Percentiles rank a stretch among this genome's conserved stretches.
Conservation (phyloP, 2,113 vertebrate genomes). For the Scartelaos histophorus region DNA sequence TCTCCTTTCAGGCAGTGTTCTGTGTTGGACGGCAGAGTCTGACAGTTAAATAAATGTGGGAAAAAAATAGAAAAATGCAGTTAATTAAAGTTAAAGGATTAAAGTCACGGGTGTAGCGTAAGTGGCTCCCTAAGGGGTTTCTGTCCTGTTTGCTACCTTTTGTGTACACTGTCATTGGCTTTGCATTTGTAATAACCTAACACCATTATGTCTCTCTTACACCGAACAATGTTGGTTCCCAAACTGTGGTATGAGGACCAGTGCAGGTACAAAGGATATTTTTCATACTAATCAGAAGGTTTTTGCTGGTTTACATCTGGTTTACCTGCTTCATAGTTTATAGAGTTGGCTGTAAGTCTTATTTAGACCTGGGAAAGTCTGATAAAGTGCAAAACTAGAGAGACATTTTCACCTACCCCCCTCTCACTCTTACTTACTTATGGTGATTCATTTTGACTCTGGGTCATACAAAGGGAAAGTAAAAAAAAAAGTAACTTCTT, state of each 20-base stretch:
- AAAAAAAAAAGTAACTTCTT: too few relatives aligned
- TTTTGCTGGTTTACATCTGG: neutral
- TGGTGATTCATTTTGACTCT: too few relatives aligned
- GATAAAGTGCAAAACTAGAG: too few relatives aligned
- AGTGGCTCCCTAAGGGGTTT: slow-evolving; percentile 46
- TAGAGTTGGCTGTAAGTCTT: neutral
- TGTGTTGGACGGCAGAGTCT: slow-evolving; percentile 39
- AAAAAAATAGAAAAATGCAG: slow-evolving; percentile 31
- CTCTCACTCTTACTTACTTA: too few relatives aligned
- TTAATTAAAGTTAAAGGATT: slow-evolving; percentile 51
- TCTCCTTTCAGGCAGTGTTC: slow-evolving; percentile 44
- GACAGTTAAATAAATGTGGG: slow-evolving; percentile 40
- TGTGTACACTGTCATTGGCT: slow-evolving; percentile 56
- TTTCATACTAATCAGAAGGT: neutral
- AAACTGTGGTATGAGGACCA: too few relatives aligned
- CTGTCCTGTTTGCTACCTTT: slow-evolving; percentile 43
- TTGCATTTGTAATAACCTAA: slow-evolving; percentile 22
- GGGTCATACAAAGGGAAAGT: too few relatives aligned
- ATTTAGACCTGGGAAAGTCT: neutral
- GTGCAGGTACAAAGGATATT: neutral
- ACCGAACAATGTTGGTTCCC: neutral
- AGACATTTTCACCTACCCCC: too few relatives aligned
- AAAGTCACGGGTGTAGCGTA: slow-evolving; percentile 53
- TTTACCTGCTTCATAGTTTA: neutral
- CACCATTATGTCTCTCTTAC: neutral